Percentiles rank a stretch among this genome's conserved stretches.
Evolutionary conservation across 2,797 vertebrate genomes (phyloP).

Genomic region (Centropyge bicolor): DNA sequence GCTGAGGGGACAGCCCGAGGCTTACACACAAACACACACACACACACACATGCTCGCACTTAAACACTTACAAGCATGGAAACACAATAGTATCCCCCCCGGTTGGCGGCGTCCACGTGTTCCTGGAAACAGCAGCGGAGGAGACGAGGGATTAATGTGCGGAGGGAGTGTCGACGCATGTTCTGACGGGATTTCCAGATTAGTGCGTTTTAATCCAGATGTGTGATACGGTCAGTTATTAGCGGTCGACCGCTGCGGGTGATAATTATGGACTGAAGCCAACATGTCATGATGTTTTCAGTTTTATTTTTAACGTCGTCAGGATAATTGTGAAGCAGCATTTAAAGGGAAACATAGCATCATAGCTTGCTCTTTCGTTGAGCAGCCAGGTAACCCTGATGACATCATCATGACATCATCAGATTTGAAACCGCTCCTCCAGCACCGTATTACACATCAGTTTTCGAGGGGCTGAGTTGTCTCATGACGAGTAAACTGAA

Average conservation of each 20-base stretch:
- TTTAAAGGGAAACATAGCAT: background rate
- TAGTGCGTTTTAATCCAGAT: constrained; percentile 52
- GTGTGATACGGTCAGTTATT: constrained; percentile 47
- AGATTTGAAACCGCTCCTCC: background rate
- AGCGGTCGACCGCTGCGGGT: background rate
- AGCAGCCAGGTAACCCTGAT: background rate
- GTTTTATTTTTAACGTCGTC: background rate
- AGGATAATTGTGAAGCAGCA: background rate
- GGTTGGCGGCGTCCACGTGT: constrained; percentile 36
- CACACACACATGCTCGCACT: constrained; percentile 54
- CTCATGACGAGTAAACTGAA: background rate
- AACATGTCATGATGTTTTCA: background rate
- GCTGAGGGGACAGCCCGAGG: constrained; percentile 74
- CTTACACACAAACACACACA: constrained; percentile 49
- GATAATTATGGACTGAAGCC: background rate
- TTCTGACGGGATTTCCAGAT: constrained; percentile 65
- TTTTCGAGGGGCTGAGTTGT: background rate
- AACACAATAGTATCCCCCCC: constrained; percentile 62
- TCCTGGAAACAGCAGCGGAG: constrained; percentile 41
- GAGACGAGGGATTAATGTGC: constrained; percentile 52
- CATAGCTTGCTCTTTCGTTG: background rate
- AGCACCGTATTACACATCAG: background rate
- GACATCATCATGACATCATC: constrained; percentile 19
- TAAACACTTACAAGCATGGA: constrained; percentile 66
- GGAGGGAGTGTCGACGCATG: constrained; percentile 21